These are phyloP conservation scores for Scaptomyza graminum DNA, from an alignment of 1,140 invertebrate genomes.

Conservation along the genomic window DNA sequence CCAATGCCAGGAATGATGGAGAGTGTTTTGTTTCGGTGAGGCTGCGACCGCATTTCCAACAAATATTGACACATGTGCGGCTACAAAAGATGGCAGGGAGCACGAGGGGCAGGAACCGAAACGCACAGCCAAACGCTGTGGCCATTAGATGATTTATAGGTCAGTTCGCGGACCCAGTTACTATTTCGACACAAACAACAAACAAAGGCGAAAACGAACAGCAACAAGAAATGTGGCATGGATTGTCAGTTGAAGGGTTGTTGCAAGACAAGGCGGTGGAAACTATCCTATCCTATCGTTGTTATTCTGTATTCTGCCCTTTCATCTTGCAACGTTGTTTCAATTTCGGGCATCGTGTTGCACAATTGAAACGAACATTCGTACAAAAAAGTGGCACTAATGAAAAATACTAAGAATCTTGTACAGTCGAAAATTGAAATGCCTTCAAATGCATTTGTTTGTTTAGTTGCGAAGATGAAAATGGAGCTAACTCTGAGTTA, in stretches of 20 bases:
- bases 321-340: neutral
- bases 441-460: neutral
- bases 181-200: slow-evolving; percentile 29
- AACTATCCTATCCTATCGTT: neutral
- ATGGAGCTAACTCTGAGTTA: neutral
- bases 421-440: slow-evolving; percentile 12
- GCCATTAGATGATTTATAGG: slow-evolving; percentile 80
- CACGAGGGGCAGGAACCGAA: slow-evolving; percentile 16
- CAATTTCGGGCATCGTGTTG: slow-evolving; percentile 25
- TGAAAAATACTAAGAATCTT: slow-evolving; percentile 57
- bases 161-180: slow-evolving; percentile 42
- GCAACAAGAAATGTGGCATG: slow-evolving; percentile 46
- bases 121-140: slow-evolving; percentile 54
- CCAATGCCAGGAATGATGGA: slow-evolving; percentile 53
- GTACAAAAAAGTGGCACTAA: slow-evolving; percentile 56
- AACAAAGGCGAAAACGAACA: slow-evolving; percentile 60
- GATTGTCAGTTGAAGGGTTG: slow-evolving; percentile 50
- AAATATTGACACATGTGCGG: slow-evolving; percentile 77
- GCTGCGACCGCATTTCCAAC: slow-evolving; percentile 78
- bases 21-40: slow-evolving; percentile 72
- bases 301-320: neutral
- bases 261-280: neutral
- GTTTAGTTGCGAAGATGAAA: neutral
- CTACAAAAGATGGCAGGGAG: neutral
- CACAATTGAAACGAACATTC: slow-evolving; percentile 63